These are phyloP conservation scores for Malurus splendens DNA, from an alignment of 2,797 vertebrate genomes.

Conservation along the genomic window DNA sequence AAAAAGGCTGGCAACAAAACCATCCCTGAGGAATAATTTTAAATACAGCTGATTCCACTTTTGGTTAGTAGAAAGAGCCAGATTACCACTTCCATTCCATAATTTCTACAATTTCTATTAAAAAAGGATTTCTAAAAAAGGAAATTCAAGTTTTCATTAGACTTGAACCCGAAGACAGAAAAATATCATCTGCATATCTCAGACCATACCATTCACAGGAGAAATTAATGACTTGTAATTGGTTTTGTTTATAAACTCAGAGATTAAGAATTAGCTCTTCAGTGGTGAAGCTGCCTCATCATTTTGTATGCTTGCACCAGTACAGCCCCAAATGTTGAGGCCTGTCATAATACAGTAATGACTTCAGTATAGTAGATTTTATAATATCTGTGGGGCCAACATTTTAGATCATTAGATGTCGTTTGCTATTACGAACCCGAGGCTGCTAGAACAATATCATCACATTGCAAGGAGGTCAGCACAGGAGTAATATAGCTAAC, in stretches of 20 bases:
- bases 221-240: neutral
- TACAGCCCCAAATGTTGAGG: neutral
- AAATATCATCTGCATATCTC: neutral
- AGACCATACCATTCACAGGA: neutral
- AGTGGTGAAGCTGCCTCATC: neutral
- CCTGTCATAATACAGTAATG: neutral
- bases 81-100: neutral
- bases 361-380: neutral
- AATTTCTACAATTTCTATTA: neutral
- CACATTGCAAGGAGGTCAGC: neutral
- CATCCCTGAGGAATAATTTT: neutral
- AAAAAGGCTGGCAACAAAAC: neutral
- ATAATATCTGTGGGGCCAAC: neutral
- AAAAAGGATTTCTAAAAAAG: neutral
- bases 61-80: neutral
- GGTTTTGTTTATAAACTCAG: neutral
- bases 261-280: neutral
- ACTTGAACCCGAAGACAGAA: neutral
- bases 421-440: neutral
- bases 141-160: neutral
- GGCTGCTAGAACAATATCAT: neutral
- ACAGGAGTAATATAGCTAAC: neutral
- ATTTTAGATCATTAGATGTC: neutral
- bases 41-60: neutral
- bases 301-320: neutral